Evolutionary conservation across 2,797 vertebrate species (phyloP).

Genomic region (Ctenochaetus hawaiiensis): DNA sequence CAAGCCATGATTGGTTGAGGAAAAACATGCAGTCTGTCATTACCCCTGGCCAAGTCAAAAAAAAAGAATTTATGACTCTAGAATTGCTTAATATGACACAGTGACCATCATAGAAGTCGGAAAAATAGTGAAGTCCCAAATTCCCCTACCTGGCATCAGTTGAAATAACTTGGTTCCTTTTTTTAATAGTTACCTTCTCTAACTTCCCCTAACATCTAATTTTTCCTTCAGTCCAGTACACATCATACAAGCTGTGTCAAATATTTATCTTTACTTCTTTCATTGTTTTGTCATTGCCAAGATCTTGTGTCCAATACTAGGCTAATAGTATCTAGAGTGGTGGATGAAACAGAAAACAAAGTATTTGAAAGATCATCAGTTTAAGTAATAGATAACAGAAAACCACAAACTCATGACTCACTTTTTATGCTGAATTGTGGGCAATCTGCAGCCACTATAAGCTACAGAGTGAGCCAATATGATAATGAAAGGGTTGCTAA

Average conservation of each 20-base stretch:
- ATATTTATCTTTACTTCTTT: neutral
- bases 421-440: neutral
- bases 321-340: neutral
- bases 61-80: too few relatives aligned
- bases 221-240: neutral
- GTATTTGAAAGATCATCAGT: neutral
- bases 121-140: too few relatives aligned
- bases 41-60: too few relatives aligned
- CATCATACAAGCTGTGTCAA: neutral
- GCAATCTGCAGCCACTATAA: constrained; percentile 38
- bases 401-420: neutral
- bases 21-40: too few relatives aligned
- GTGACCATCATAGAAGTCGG: too few relatives aligned
- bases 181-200: neutral
- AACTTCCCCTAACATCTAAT: neutral
- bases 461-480: constrained; percentile 42
- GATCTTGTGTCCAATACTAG: neutral
- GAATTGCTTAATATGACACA: too few relatives aligned
- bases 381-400: neutral
- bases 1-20: too few relatives aligned
- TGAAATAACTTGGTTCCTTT: neutral
- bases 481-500: constrained; percentile 63
- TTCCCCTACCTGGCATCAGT: too few relatives aligned
- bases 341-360: constrained; percentile 2
- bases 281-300: neutral